Evolutionary conservation across 1,140 invertebrate species (phyloP).

Genomic region (Pectinophora gossypiella): DNA sequence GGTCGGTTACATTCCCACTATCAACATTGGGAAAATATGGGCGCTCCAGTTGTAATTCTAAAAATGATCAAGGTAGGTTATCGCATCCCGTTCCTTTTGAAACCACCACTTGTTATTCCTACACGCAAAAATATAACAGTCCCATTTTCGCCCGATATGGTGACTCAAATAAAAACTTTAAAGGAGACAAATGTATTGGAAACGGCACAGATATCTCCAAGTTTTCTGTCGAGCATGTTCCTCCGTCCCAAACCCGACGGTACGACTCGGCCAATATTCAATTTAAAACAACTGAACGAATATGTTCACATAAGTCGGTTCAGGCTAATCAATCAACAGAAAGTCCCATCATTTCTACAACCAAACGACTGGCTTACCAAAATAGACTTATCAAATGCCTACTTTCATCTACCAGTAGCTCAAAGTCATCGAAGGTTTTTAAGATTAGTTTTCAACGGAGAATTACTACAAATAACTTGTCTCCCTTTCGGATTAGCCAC

Average conservation of each 20-base stretch:
- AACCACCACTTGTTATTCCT: not conserved
- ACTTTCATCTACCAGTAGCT: constrained; percentile 2
- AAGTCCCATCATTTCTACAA: constrained; percentile 3
- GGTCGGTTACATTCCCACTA: not conserved
- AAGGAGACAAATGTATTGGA: not conserved
- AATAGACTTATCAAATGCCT: constrained; percentile 4
- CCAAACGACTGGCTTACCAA: constrained; percentile 5
- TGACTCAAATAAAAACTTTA: not conserved
- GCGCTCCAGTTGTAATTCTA: not conserved
- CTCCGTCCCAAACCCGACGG: not conserved
- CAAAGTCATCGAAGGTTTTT: not conserved
- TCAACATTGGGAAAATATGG: not conserved
- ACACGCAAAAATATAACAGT: not conserved
- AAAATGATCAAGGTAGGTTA: constrained; percentile 5
- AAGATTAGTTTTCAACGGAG: too few relatives aligned
- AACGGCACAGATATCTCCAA: not conserved
- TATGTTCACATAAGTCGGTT: not conserved
- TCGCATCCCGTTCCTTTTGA: not conserved
- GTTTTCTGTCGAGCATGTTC: not conserved
- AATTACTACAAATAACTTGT: not conserved
- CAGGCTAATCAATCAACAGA: constrained; percentile 3
- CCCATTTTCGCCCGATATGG: not conserved
- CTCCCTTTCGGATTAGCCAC: not conserved
- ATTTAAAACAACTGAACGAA: not conserved
- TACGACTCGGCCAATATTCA: not conserved